phyloP scores from a whole-genome alignment of 2,888 invertebrate species.

The Lithophane ornitopus region DNA sequence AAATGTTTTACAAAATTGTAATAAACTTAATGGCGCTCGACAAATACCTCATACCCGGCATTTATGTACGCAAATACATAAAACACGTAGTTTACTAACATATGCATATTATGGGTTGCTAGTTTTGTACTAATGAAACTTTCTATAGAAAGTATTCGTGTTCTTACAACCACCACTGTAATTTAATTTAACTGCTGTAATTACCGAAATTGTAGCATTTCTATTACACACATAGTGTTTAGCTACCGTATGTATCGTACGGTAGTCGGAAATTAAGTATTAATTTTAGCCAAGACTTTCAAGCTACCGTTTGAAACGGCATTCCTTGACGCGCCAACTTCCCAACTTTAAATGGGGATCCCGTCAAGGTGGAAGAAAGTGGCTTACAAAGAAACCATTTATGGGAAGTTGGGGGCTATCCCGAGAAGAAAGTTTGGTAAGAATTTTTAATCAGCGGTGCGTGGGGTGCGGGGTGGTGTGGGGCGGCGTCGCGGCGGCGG shows the following conservation, averaged over 20 bases:
- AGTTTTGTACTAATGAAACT: slow-evolving; percentile 62
- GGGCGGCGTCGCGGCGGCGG: slow-evolving; percentile 80
- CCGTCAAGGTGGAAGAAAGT: slow-evolving; percentile 68
- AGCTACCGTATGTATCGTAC: slow-evolving; percentile 58
- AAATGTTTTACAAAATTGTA: slow-evolving; percentile 68
- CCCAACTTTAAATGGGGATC: slow-evolving; percentile 62
- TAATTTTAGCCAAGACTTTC: slow-evolving; percentile 48
- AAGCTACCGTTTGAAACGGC: slow-evolving; percentile 51
- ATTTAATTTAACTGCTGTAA: slow-evolving; percentile 67
- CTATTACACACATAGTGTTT: slow-evolving; percentile 62
- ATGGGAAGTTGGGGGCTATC: slow-evolving; percentile 78
- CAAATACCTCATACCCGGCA: slow-evolving; percentile 64
- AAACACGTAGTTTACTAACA: slow-evolving; percentile 61
- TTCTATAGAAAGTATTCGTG: slow-evolving; percentile 71
- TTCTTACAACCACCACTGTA: slow-evolving; percentile 60
- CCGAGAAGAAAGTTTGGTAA: slow-evolving; percentile 82
- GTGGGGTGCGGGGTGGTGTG: slow-evolving; percentile 65
- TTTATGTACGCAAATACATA: slow-evolving; percentile 65
- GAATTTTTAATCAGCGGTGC: slow-evolving; percentile 86
- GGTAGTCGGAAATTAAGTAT: slow-evolving; percentile 53
- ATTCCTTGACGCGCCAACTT: slow-evolving; percentile 58
- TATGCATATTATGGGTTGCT: slow-evolving; percentile 69
- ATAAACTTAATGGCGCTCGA: slow-evolving; percentile 66
- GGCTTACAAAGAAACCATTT: slow-evolving; percentile 75
- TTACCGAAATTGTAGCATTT: slow-evolving; percentile 67